Evolutionary conservation across 1,140 invertebrate genomes (phyloP).

Genomic region (Scaptomyza pallida): DNA sequence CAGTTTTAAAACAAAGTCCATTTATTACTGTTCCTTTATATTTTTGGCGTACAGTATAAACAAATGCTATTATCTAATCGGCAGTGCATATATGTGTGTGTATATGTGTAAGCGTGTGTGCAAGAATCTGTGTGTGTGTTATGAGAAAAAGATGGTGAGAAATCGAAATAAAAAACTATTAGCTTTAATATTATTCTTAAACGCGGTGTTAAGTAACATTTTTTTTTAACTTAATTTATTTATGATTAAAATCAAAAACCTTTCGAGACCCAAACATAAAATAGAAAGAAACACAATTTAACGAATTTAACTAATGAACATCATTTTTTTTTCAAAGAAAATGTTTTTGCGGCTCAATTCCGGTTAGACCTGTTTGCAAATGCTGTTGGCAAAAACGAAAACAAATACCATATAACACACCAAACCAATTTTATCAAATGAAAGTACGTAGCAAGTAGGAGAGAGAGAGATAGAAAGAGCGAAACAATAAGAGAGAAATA

Average conservation of each 20-base stretch:
- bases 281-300: conserved; percentile 5
- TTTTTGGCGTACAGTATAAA: conserved; percentile 75
- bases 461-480: conserved; percentile 9
- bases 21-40: conserved; percentile 66
- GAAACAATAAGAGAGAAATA: conserved; percentile 6
- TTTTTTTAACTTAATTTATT: conserved; percentile 65
- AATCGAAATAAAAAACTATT: conserved; percentile 3
- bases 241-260: conserved; percentile 51
- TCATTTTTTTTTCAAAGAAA: conserved; percentile 66
- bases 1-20: conserved; percentile 74
- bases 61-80: conserved; percentile 78
- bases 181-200: conserved; percentile 72
- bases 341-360: conserved; percentile 52
- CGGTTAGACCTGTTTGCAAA: conserved; percentile 63
- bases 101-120: not conserved
- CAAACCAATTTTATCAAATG: conserved; percentile 77
- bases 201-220: conserved; percentile 59
- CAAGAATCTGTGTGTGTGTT: not conserved
- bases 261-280: no score
- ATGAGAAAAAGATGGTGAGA: conserved; percentile 7
- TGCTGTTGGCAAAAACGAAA: conserved; percentile 45
- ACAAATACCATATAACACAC: conserved; percentile 59
- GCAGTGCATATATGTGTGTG: conserved; percentile 6
- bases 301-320: conserved; percentile 9
- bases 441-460: conserved; percentile 71